Evolutionary conservation across 92 coral and sea anemone species (phyloP), one percentile per base, ranked within the genome.

Genomic region (Epizoanthus illoricatus): DNA sequence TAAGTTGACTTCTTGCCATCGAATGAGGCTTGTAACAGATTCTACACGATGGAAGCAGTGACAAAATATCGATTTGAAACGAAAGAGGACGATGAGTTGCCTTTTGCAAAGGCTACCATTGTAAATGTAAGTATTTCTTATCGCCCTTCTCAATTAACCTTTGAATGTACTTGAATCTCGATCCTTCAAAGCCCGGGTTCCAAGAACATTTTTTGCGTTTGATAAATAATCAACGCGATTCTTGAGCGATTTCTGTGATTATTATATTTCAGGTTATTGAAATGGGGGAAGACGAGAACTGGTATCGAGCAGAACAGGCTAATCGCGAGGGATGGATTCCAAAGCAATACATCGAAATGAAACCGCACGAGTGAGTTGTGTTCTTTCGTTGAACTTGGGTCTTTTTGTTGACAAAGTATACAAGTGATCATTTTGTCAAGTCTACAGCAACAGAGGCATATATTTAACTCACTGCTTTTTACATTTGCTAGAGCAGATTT

Each of bases 281-380:
- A 68, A 93, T 80, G 76, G 98, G 94, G 69, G 88, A 84, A 60
- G 99, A 97, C 60, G 90, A 87, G 74, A 90, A 91, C 52, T 97
- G 99, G 99, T 91, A 81, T 62, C 89, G 89, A 79, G 99, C 99
- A 4, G 99, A 97, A 79, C 83, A 81, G 61, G 85, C 82, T 5
- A 89, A 88, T 23, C 85, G 86, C 17, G 93, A 93, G 69, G 99
- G 99, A 28, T 90, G 90, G 90, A 91, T 97, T 5, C 99, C 99
- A 3, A 91, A 90, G 40, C 91, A 91, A 59, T 97, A 97, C 60
- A 91, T 97, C 65, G 71, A 91, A 11, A 93, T 97, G 99, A 94
- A 84, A 71, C 87, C 97, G 3, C 97, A 94, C 74, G 90, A 84
- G 98, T 95, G 75, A 90, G 92, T 87, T 11, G 42, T 19, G 16